phyloP scores from a whole-genome alignment of 2,113 vertebrate genomes.

The Macquaria australasica region DNA sequence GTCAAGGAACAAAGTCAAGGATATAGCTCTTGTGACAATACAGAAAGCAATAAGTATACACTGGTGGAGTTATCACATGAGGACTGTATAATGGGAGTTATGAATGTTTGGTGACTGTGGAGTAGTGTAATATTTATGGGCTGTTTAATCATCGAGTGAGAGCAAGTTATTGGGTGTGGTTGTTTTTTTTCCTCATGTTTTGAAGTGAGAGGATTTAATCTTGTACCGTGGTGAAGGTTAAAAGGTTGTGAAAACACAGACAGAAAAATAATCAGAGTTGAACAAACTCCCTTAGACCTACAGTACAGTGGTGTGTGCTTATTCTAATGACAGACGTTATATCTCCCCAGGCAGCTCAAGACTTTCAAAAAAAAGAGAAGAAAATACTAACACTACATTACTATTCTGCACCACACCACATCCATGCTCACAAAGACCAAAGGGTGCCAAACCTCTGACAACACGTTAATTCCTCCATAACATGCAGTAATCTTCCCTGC shows the following conservation, averaged over 20 bases:
- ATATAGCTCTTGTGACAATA: neutral
- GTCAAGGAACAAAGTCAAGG: constrained; percentile 17
- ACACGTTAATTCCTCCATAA: constrained; percentile 28
- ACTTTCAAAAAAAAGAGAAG: neutral
- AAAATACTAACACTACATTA: neutral
- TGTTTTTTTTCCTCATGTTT: neutral
- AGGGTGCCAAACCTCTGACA: constrained; percentile 27
- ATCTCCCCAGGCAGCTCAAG: constrained; percentile 15
- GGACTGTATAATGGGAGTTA: neutral
- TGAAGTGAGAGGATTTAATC: constrained; percentile 2
- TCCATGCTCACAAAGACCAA: constrained; percentile 18
- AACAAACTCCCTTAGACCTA: constrained; percentile 17
- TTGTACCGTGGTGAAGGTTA: neutral
- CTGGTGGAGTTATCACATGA: neutral
- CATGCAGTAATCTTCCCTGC: constrained; percentile 6
- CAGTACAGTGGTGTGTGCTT: neutral
- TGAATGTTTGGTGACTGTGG: neutral
- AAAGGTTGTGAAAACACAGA: constrained; percentile 35
- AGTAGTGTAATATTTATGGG: constrained; percentile 10
- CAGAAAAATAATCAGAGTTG: constrained; percentile 16
- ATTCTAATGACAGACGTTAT: constrained; percentile 11
- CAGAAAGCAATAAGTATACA: neutral
- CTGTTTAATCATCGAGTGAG: neutral
- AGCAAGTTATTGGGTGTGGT: neutral
- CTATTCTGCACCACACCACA: constrained; percentile 28